A percentile compares a stretch with the other conserved stretches of the same genome.
Evolutionary conservation across 2,888 invertebrate species (phyloP).

Genomic region (Drosophila silvestris): DNA sequence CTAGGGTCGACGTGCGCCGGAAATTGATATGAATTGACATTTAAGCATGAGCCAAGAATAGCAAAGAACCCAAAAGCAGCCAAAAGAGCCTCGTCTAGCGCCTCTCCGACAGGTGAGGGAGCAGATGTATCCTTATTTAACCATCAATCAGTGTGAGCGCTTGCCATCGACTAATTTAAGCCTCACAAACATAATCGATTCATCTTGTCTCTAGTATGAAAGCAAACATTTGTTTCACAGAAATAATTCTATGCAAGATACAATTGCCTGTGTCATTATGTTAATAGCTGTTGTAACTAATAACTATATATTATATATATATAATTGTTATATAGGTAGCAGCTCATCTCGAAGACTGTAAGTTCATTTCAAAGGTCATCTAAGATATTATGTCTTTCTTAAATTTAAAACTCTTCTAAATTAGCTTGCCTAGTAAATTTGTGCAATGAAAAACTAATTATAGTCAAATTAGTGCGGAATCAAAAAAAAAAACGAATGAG

Average conservation of each 20-base stretch:
- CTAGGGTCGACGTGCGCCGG: conserved; percentile 27
- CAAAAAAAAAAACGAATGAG: background rate
- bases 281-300: background rate
- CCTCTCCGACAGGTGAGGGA: background rate
- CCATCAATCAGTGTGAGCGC: conserved; percentile 12
- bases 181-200: conserved; percentile 7
- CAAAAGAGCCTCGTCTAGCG: background rate
- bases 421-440: background rate
- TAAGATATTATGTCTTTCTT: background rate
- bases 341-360: background rate
- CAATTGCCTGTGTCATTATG: background rate
- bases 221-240: background rate
- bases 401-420: background rate
- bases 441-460: background rate
- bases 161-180: conserved; percentile 17
- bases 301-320: background rate
- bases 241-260: background rate
- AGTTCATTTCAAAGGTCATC: background rate
- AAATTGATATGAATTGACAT: conserved; percentile 52
- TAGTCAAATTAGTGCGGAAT: background rate
- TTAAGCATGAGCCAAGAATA: conserved; percentile 10
- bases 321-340: background rate
- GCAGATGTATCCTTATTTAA: background rate
- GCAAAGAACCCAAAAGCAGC: background rate
- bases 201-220: background rate